Base-by-base conservation (phyloP, 2,113 vertebrate species). In the Oncorhynchus kisutch region DNA sequence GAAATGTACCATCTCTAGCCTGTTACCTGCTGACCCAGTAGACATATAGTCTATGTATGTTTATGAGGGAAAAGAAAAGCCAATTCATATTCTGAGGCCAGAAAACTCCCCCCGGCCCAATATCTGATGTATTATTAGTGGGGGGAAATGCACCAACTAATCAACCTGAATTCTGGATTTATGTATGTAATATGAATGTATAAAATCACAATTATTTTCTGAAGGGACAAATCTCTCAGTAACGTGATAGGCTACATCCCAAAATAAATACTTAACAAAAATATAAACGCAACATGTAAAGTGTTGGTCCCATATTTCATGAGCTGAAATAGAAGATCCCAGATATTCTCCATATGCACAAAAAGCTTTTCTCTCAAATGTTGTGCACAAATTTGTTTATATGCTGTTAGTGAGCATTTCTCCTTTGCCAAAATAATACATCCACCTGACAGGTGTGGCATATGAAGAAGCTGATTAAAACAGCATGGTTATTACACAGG, bases 211-310 rank as follows among this genome's bases (percentile, higher is more conserved):
- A 39, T 22, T 31, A 70, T 71, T 51, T 67, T 59, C 74, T n/a
- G 39, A 67, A 80, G 62, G 62, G 62, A 80, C 27, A 74, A n/a
- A 29, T 24, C 31, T 73, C 60, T 75, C 39, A 39, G 39, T 29
- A 66, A 6, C 7, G 2, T 67, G 14, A 29, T 67, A 6, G 25
- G 27, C 9, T 62, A 62, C 20, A 62, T 62, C 59, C 59, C 22
- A 62, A 62, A 16, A 62, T 62, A 22, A 3, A 62, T 62, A 62
- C 2, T 54, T 16, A 54, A 18, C 14, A 54, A 16, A 45, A 45
- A 45, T 45, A 45, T 45, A 45, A 45, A 45, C 9, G 2, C 9
- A 45, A 45, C 39, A 45, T 45, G 39, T 45, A 45, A 45, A 45
- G 39, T 45, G 39, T 45, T 45, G 39, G 39, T 39, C 39, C 39